Evolutionary conservation across 2,113 vertebrate genomes (phyloP), one percentile per base, ranked within the genome.

Genomic region (Eulemur rufifrons): DNA sequence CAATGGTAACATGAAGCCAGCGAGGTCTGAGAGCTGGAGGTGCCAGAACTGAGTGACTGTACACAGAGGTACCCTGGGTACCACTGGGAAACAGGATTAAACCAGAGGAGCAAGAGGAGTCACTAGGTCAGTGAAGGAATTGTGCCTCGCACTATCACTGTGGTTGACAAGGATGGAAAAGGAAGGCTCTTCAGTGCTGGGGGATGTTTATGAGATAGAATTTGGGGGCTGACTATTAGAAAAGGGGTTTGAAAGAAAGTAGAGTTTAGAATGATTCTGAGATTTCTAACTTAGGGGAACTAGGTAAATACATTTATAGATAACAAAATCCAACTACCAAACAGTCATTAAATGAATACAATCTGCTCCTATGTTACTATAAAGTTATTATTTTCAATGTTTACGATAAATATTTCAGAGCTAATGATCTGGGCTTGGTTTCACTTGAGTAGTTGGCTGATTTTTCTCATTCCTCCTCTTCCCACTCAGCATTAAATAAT

Each of bases 111-210:
- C 11, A 4, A 73, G 32, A 54, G 11, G 17, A 61, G 69, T 47
- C 42, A n/a, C 0, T 1, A 32, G 47, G 23, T 34, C 64, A 14
- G 10, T 3, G 3, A 69, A 29, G 12, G 52, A 64, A 61, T 11
- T 0, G 20, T 20, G 23, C 13, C 25, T 74, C 74, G 6, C 12
- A 32, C 12, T 25, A 21, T 21, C 52, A 32, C 3, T 4, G 1
- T 5, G 10, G 27, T 3, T 21, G 42, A 59, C n/a, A 47, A 82
- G 15, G 52, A 59, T 0, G 15, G 6, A 32, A 69, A 81, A 56
- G 10, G 8, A 37, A 17, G 21, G 3, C 54, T n/a, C 34, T 69
- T 21, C 3, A 1, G 61, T 32, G 5, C 0, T 0, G 4, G 0
- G 0, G 9, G 56, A 6, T 52, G 29, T 10, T 37, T 50, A 6